Evolutionary conservation across 2,888 invertebrate species (phyloP).

Genomic region (Drosophila neotestacea): DNA sequence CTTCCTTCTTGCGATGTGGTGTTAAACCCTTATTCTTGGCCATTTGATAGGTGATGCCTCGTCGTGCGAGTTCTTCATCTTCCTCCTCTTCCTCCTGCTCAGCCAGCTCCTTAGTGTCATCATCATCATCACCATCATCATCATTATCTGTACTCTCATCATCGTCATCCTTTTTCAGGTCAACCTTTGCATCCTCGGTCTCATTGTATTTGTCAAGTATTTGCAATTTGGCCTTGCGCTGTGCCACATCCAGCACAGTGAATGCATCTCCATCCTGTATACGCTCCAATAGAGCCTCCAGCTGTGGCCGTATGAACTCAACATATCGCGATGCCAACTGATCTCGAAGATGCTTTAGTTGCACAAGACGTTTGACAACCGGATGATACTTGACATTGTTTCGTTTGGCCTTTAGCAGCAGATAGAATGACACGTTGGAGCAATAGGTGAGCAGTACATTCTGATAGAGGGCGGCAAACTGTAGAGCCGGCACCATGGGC

Average conservation of each 20-base stretch:
- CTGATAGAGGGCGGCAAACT: constrained; percentile 90
- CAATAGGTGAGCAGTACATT: constrained; percentile 92
- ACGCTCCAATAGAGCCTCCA: constrained; percentile 88
- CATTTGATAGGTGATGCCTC: constrained; percentile 96
- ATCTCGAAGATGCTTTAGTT: constrained; percentile 91
- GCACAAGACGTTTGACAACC: constrained; percentile 93
- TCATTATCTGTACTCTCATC: constrained; percentile 85
- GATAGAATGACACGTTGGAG: constrained; percentile 93
- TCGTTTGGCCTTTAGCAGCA: constrained; percentile 92
- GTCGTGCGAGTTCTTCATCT: constrained; percentile 86
- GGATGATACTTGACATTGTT: constrained; percentile 93
- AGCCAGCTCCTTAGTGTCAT: constrained; percentile 82
- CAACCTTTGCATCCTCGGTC: constrained; percentile 3
- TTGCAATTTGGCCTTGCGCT: constrained; percentile 61
- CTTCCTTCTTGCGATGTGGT: constrained; percentile 95
- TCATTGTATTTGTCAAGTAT: constrained; percentile 61
- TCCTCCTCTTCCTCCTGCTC: constrained; percentile 84
- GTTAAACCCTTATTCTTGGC: constrained; percentile 98
- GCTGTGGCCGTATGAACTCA: constrained; percentile 89
- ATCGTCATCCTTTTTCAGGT: constrained; percentile 83
- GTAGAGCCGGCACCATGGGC: constrained; percentile 89
- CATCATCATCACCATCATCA: constrained; percentile 75
- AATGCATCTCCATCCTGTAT: constrained; percentile 85
- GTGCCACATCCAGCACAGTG: constrained; percentile 63
- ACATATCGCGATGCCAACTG: constrained; percentile 90